A percentile compares a stretch with the other conserved stretches of the same genome.
Evolutionary conservation across 2,888 invertebrate species (phyloP).

Genomic region (Automeris io): DNA sequence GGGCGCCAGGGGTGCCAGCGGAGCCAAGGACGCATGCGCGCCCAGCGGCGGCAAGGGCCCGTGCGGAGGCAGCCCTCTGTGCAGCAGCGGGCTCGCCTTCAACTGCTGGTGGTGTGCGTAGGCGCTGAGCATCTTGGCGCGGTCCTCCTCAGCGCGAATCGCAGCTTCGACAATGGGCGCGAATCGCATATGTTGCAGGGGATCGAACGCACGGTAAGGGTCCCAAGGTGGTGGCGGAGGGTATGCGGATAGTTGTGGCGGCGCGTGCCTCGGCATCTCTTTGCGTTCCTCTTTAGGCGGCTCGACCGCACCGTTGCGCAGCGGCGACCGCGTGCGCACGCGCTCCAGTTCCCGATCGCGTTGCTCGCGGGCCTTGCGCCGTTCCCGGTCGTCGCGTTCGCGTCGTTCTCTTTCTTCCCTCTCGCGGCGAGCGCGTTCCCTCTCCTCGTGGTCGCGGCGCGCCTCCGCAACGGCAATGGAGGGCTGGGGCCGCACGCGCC

Average conservation of each 20-base stretch:
- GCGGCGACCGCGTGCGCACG: slow-evolving; percentile 83
- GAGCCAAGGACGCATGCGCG: slow-evolving; percentile 62
- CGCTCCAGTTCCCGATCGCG: slow-evolving; percentile 79
- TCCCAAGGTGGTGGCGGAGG: slow-evolving; percentile 79
- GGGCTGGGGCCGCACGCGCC: slow-evolving; percentile 45
- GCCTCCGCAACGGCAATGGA: slow-evolving; percentile 47
- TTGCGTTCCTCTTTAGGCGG: slow-evolving; percentile 69
- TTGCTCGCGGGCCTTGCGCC: slow-evolving; percentile 67
- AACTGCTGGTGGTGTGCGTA: slow-evolving; percentile 80
- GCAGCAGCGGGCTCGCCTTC: slow-evolving; percentile 65
- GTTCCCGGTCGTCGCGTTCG: slow-evolving; percentile 59
- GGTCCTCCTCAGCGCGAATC: slow-evolving; percentile 86
- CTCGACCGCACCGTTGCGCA: slow-evolving; percentile 81
- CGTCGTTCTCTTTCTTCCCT: slow-evolving; percentile 79
- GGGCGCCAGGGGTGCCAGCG: slow-evolving; percentile 37
- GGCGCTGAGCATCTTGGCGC: slow-evolving; percentile 85
- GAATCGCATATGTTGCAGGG: slow-evolving; percentile 82
- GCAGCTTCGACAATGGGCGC: slow-evolving; percentile 89
- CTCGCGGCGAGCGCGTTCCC: slow-evolving; percentile 75
- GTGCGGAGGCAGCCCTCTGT: slow-evolving; percentile 70
- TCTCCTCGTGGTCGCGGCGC: slow-evolving; percentile 64
- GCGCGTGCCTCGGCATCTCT: slow-evolving; percentile 60
- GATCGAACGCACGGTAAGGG: slow-evolving; percentile 84
- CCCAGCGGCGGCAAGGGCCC: slow-evolving; percentile 55
- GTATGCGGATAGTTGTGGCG: slow-evolving; percentile 72